Evolutionary conservation across 2,113 vertebrate genomes (phyloP), one percentile per base, ranked within the genome.

Genomic region (Mugil cephalus): DNA sequence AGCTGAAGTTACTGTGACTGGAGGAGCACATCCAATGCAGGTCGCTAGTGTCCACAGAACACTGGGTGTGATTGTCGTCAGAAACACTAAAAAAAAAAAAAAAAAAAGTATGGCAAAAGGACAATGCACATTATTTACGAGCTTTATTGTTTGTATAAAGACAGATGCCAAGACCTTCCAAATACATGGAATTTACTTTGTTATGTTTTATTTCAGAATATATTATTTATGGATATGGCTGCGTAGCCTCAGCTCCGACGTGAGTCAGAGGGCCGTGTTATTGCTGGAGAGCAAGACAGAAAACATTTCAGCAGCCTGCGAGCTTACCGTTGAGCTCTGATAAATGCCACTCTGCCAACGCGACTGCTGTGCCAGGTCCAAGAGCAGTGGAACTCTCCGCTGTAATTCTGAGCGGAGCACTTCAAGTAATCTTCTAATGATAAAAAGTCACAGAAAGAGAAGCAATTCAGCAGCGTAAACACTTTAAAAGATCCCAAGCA

Each of bases 301-400:
- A 63, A 54, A 77, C 0, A 39, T 66, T 17, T 61, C 39, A 10
- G 60, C 11, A 19, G 68, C 77, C 17, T 19, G 47, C 8, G 42
- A 60, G 11, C 82, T 79, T 84, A 93, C 91, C 88, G 86, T 30
- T 7, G 42, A 61, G 50, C 87, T 55, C 38, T 85, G 78, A 93
- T 54, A 15, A 89, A 80, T 2, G 74, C 82, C 2, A 91, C 86
- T 63, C 47, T 82, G 46, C 88, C 80, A 34, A 47, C 35, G 0
- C 88, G 86, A 3, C 1, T 46, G 10, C 12, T 66, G 68, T 85
- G 17, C 85, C 87, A 89, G 10, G 69, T 83, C 91, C 91, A 93
- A 4, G 83, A 90, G 79, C 91, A 92, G 36, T 5, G 35, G 60
- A 93, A 90, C 55, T 74, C 78, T 30, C 90, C 88, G 0, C 43